phyloP scores from a whole-genome alignment of 2,888 invertebrate genomes.

The Macropis europaea region DNA sequence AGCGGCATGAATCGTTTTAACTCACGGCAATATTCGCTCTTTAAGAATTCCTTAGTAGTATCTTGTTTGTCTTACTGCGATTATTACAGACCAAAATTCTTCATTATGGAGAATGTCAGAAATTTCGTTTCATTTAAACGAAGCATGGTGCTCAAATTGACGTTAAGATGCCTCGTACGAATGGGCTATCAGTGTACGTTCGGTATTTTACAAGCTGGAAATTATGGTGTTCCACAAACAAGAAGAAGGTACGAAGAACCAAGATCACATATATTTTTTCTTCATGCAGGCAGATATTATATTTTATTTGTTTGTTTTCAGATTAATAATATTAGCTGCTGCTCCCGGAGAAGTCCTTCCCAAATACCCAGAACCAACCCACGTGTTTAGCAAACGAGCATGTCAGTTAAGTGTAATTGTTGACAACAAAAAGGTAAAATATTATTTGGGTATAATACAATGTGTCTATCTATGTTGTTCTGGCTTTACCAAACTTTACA shows the following conservation, averaged over 20 bases:
- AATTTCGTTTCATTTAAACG: constrained; percentile 92
- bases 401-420: constrained; percentile 84
- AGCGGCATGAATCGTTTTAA: constrained; percentile 95
- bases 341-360: constrained; percentile 90
- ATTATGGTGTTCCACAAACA: constrained; percentile 92
- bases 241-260: constrained; percentile 82
- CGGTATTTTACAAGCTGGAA: constrained; percentile 91
- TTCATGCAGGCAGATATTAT: neutral
- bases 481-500: neutral
- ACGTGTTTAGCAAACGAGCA: constrained; percentile 87
- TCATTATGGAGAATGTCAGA: constrained; percentile 91
- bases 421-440: constrained; percentile 82
- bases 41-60: constrained; percentile 92
- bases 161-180: constrained; percentile 86
- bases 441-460: neutral
- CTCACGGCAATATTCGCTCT: constrained; percentile 90
- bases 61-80: constrained; percentile 92
- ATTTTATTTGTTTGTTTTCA: constrained; percentile 52
- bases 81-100: constrained; percentile 90
- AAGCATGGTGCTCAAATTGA: constrained; percentile 90
- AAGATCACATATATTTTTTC: neutral
- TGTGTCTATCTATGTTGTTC: neutral
- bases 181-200: constrained; percentile 95
- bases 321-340: constrained; percentile 89
- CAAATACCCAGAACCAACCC: constrained; percentile 88